Evolutionary conservation across 2,888 invertebrate genomes (phyloP), one percentile per base, ranked within the genome.

Genomic region (Apantesis nais): DNA sequence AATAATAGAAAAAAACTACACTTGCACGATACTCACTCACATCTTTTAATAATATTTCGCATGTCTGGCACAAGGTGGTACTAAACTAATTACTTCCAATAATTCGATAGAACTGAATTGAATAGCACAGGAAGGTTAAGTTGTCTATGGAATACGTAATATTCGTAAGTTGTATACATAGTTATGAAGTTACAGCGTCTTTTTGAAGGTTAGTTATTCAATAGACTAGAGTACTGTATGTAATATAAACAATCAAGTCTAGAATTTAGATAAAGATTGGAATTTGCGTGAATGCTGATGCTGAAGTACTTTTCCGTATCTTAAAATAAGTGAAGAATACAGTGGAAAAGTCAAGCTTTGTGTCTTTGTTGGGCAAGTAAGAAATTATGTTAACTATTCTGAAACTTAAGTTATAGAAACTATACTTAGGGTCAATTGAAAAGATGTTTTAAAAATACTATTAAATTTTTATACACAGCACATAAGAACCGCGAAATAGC

Each of bases 21-120:
- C n/a, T n/a, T n/a, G n/a, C n/a, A n/a, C n/a, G n/a, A n/a, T n/a
- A n/a, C n/a, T n/a, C n/a, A n/a, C n/a, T n/a, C n/a, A n/a, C n/a
- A n/a, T n/a, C n/a, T n/a, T n/a, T n/a, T 67, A 67, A 67, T 63
- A 37, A 58, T 55, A 72, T 72, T 55, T 52, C 52, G 52, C 65
- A 55, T 64, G 66, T 55, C 52, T 68, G 65, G 66, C 62, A 65
- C 55, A 75, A 73, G 70, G 72, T 76, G 76, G 71, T 67, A 68
- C 69, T 81, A 80, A 85, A 79, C 70, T 78, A 83, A 85, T 85
- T 81, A 80, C 70, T 80, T 81, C 76, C 76, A 73, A 72, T 78
- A 83, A 79, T 73, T 74, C 71, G 76, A 81, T 78, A 76, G 70
- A 67, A 61, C 29, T 37, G 60, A 29, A 62, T 62, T 58, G 67